Base-by-base conservation (phyloP, 2,888 invertebrate genomes). In the Netelia inedita region DNA sequence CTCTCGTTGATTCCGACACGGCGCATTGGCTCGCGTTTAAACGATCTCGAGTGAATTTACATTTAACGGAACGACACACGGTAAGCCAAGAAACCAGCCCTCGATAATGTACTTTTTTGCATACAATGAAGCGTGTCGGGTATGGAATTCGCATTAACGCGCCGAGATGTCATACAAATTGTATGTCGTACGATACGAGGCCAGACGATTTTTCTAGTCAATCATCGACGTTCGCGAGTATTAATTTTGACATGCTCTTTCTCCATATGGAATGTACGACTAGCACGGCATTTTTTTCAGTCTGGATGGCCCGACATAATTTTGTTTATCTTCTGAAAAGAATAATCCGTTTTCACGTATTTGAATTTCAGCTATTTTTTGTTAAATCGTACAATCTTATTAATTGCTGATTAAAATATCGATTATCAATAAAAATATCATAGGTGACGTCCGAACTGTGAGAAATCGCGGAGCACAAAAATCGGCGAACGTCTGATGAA, bases 131-230 rank as follows among this genome's bases (percentile, higher is more conserved):
- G 43, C 75, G 81, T 50, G 50, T 23, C 50, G 46, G 8, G 50
- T 78, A 66, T 57, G 83, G 72, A 83, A 80, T 76, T 76, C 53
- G 41, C 76, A 69, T 73, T 57, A 43, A 28, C 53, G 23, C 23
- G 68, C 63, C 73, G 57, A 71, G 69, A 75, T 75, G 73, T 82
- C 63, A 79, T 80, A 83, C 69, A 68, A 75, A 79, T 46, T 75
- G 79, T 69, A 71, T 73, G 55, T 81, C 76, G 63, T 71, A 35
- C 61, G 66, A 46, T 46, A 46, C 46, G 53, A 79, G 65, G 83
- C 57, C 16, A 57, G 57, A 19, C 57, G 19, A 57, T 57, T 85
- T 88, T 88, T 88, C 88, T 88, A 88, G 88, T 88, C 88, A 88
- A 85, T 88, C 88, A 82, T 79, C 85, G 83, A 87, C 86, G 86